Evolutionary conservation across 2,888 invertebrate genomes (phyloP), one percentile per base, ranked within the genome.

Genomic region (Ischnura elegans): DNA sequence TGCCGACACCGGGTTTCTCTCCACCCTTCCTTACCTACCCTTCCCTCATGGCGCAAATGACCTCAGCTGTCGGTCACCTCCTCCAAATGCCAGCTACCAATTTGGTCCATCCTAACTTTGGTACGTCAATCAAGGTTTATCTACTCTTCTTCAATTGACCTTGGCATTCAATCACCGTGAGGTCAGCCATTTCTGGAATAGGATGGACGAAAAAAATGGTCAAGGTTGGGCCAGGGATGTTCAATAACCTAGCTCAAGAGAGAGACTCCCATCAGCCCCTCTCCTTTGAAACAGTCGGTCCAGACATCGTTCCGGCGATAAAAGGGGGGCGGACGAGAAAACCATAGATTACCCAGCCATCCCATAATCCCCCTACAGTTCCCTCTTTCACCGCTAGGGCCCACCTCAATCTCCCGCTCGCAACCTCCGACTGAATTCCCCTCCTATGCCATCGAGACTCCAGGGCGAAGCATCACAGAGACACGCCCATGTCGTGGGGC

Each of bases 351-450:
- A 25, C 6, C 55, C 25, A n/a, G 19, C 21, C 25, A n/a, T 25
- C 21, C 25, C 36, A 13, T 47, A n/a, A 5, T 19, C 87, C 19
- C 55, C 47, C 29, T n/a, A n/a, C n/a, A n/a, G 16, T 36, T 51
- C 19, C 8, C 51, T 55, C 19, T 51, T 16, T n/a, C 25, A 25
- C 86, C 86, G 25, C n/a, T 21, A 55, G 51, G 21, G 29, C 42
- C 90, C 42, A 90, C 90, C 21, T 42, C 42, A 43, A 90, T 61
- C 42, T 21, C n/a, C 55, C 90, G 10, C 90, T n/a, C n/a, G 42
- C 43, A 21, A 21, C 29, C 8, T 0, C 29, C 55, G 19, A 25
- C 55, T 13, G 0, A 19, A 21, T 21, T 21, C 43, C 42, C 42
- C 10, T 8, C 4, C 25, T 43, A 42, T 66, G n/a, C 36, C n/a